Conservation (phyloP, 2,113 vertebrate species). For the Brachypteracias leptosomus region DNA sequence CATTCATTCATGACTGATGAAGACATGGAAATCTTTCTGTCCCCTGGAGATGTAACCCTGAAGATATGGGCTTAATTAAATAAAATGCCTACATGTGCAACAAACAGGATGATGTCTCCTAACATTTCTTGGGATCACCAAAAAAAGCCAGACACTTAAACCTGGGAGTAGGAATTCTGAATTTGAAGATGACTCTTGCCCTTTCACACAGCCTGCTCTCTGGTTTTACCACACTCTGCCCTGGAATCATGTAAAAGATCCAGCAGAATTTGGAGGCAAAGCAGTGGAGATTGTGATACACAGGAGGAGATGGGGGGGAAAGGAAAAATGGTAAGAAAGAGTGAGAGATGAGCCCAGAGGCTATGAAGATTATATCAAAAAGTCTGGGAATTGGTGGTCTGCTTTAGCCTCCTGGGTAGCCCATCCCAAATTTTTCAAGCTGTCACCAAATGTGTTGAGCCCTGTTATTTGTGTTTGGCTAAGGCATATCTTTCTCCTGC, state of each 20-base stretch:
- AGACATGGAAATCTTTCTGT: background rate
- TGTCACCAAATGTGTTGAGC: background rate
- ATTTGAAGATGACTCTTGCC: background rate
- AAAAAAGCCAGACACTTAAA: background rate
- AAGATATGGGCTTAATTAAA: background rate
- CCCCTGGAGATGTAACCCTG: background rate
- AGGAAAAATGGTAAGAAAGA: background rate
- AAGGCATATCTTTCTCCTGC: conserved; percentile 19
- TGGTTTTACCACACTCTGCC: fast-evolving
- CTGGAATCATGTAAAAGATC: background rate
- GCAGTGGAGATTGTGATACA: background rate
- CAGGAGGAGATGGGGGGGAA: background rate
- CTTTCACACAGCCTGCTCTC: background rate
- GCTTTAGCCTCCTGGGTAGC: background rate
- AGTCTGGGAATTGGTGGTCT: background rate
- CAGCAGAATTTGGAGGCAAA: background rate
- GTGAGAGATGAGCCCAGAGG: background rate
- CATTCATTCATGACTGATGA: background rate
- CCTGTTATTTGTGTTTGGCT: background rate
- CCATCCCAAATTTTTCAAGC: background rate
- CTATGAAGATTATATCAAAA: background rate
- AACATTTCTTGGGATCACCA: background rate
- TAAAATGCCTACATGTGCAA: background rate
- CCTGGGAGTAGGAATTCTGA: background rate
- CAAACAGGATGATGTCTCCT: background rate